phyloP scores from a whole-genome alignment of 1,140 invertebrate species.

The Leptinotarsa undecemlineata region DNA sequence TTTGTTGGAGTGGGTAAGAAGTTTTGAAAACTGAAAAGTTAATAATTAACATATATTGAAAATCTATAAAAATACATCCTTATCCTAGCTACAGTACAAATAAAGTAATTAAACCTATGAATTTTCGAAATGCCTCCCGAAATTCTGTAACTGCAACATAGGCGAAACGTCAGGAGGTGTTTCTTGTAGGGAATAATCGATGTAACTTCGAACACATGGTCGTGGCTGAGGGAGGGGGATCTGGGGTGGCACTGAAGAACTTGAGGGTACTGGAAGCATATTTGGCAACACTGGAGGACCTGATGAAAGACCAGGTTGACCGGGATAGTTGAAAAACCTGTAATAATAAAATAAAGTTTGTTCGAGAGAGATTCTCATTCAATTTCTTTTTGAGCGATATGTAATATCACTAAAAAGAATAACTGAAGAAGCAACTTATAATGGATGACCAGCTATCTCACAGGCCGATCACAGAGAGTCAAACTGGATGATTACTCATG shows the following conservation, averaged over 20 bases:
- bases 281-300: slow-evolving; percentile 50
- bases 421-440: no score
- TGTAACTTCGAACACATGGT: slow-evolving; percentile 42
- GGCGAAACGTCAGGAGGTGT: slow-evolving; percentile 46
- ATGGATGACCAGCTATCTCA: no score
- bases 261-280: slow-evolving; percentile 32
- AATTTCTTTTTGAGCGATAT: no score
- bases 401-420: no score
- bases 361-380: no score
- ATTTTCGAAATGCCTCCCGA: slow-evolving; percentile 52
- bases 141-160: slow-evolving; percentile 53
- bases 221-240: slow-evolving; percentile 22
- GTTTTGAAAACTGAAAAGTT: no score
- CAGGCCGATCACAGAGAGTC: no score
- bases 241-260: slow-evolving; percentile 24
- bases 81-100: not conserved
- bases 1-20: no score
- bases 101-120: slow-evolving; percentile 26
- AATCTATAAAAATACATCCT: not conserved
- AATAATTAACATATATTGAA: not conserved
- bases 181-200: slow-evolving; percentile 39
- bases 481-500: no score
- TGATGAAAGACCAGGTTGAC: slow-evolving; percentile 55
- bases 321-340: slow-evolving; percentile 63
- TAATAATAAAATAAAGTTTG: slow-evolving; percentile 17